A percentile compares a stretch with the other conserved stretches of the same genome.
Conservation (phyloP, 2,888 invertebrate species). For the Blomia tropicalis region DNA sequence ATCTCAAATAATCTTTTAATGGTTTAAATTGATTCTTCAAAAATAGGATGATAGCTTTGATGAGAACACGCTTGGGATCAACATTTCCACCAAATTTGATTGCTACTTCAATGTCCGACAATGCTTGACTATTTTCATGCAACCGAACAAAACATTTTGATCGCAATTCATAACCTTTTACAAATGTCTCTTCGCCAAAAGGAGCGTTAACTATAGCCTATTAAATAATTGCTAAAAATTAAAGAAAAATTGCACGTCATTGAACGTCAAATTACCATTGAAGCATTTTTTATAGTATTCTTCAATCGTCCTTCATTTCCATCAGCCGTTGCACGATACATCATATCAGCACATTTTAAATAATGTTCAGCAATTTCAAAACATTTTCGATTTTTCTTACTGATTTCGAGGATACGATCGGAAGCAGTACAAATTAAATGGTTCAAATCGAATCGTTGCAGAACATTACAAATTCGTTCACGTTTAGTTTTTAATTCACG, state of each 20-base stretch:
- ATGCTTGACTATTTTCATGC: background rate
- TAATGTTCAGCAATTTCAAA: background rate
- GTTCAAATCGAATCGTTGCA: background rate
- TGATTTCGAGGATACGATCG: background rate
- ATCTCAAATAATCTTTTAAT: background rate
- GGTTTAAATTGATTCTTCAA: background rate
- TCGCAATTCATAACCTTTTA: background rate
- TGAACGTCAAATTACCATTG: background rate
- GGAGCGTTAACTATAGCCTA: background rate
- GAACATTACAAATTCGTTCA: constrained; percentile 4
- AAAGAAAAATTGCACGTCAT: background rate
- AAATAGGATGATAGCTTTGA: background rate
- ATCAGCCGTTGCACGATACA: background rate
- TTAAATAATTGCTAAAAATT: no score
- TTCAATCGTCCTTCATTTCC: background rate
- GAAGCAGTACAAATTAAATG: background rate
- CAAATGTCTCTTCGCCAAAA: background rate
- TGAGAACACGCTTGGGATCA: background rate
- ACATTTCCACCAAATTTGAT: background rate
- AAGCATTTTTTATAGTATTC: background rate
- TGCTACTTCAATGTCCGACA: constrained; percentile 7
- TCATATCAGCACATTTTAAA: background rate
- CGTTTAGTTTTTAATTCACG: background rate
- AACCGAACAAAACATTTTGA: background rate
- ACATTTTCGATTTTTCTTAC: constrained; percentile 1